Evolutionary conservation across 2,797 vertebrate genomes (phyloP).

Genomic region (Etheostoma perlongum): DNA sequence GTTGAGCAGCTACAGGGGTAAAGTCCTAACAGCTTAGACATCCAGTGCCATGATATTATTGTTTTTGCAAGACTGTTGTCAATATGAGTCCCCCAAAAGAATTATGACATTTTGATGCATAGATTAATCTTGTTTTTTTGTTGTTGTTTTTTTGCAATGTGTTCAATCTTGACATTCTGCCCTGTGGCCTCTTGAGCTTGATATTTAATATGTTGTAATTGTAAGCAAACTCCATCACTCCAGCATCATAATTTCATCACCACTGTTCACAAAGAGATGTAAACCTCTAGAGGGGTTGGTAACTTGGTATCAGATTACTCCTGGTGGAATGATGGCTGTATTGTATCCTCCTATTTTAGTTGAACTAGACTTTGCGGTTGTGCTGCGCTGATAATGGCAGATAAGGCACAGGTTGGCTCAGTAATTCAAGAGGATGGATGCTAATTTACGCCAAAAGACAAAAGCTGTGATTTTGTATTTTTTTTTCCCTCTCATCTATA

Average conservation of each 20-base stretch:
- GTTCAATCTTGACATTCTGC: conserved; percentile 9
- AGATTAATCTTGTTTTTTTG: conserved; percentile 6
- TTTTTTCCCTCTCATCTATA: conserved; percentile 78
- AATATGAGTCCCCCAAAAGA: conserved; percentile 9
- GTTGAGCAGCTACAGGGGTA: conserved; percentile 58
- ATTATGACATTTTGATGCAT: conserved; percentile 30
- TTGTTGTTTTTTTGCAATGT: conserved; percentile 31
- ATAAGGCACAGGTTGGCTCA: conserved; percentile 72
- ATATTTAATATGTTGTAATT: conserved; percentile 48
- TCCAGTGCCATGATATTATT: conserved; percentile 39
- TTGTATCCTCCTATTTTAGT: conserved; percentile 64
- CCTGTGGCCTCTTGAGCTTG: conserved; percentile 17
- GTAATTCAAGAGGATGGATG: conserved; percentile 82
- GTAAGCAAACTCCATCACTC: conserved; percentile 25
- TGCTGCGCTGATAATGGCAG: conserved; percentile 76
- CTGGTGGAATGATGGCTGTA: conserved; percentile 31
- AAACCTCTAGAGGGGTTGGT: conserved; percentile 21
- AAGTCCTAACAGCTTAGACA: conserved; percentile 49
- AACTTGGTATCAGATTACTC: conserved; percentile 34
- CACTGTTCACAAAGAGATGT: conserved; percentile 1
- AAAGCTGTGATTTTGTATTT: conserved; percentile 76
- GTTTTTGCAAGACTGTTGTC: conserved; percentile 30
- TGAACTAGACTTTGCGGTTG: conserved; percentile 23
- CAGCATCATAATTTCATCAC: background rate
- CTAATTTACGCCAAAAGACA: conserved; percentile 80